These are phyloP conservation scores for Rissa tridactyla DNA, from an alignment of 2,113 vertebrate species.

Conservation along the genomic window DNA sequence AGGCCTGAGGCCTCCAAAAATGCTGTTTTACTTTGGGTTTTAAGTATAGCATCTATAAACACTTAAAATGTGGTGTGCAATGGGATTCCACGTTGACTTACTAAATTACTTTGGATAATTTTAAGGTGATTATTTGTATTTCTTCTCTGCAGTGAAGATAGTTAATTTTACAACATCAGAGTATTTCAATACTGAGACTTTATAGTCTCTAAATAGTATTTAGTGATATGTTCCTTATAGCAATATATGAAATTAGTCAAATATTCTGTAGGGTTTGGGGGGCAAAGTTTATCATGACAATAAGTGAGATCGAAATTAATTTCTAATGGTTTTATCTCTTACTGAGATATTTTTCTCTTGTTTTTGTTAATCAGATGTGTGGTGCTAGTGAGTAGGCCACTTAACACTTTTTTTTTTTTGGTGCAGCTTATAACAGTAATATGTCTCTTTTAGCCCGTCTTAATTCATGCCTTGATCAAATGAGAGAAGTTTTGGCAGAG, in stretches of 20 bases:
- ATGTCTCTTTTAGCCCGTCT: conserved; percentile 81
- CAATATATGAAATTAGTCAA: neutral
- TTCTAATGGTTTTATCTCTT: neutral
- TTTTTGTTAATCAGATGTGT: neutral
- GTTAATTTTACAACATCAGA: neutral
- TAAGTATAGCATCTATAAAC: neutral
- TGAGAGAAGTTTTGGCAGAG: conserved; percentile 91
- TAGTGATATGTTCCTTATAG: neutral
- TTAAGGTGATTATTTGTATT: neutral
- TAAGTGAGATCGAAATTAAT: neutral
- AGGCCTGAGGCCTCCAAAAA: neutral
- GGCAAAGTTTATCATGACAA: neutral
- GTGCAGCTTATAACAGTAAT: neutral
- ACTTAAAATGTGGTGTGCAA: neutral
- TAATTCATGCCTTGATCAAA: conserved; percentile 93
- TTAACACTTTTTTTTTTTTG: neutral
- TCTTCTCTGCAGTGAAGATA: neutral
- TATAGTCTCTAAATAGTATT: neutral
- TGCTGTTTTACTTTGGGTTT: neutral
- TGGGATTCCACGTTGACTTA: neutral
- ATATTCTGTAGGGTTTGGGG: neutral
- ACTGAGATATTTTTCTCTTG: neutral
- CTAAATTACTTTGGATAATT: neutral
- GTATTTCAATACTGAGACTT: neutral
- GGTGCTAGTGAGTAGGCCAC: neutral